Evolutionary conservation across 2,888 invertebrate species (phyloP).

Genomic region (Melipona beecheii): DNA sequence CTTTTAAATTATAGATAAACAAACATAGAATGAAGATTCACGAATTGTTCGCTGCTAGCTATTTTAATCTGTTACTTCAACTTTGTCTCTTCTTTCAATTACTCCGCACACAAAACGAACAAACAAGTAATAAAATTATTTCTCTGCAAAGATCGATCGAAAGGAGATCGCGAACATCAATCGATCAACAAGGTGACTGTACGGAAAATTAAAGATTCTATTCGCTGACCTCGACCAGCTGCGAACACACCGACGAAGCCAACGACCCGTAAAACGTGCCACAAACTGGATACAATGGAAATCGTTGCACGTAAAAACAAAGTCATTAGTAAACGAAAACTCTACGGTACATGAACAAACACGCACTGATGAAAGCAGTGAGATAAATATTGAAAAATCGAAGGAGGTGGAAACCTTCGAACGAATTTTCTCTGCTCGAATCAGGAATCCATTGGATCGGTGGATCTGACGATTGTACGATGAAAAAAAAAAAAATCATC

Average conservation of each 20-base stretch:
- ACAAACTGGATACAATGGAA: background rate
- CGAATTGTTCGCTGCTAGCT: background rate
- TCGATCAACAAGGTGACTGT: background rate
- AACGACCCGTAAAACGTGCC: background rate
- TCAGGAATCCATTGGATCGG: background rate
- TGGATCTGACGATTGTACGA: slow-evolving; percentile 24
- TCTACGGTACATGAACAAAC: too few species aligned
- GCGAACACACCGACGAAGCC: background rate
- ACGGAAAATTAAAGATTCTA: background rate
- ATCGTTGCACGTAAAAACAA: background rate
- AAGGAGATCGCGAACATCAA: background rate
- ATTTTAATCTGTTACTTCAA: background rate
- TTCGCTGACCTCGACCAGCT: background rate
- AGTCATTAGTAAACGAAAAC: too few species aligned
- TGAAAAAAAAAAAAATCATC: background rate
- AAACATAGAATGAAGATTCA: background rate
- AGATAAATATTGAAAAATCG: background rate
- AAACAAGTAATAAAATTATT: background rate
- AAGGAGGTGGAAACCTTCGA: background rate
- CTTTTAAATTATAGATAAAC: background rate
- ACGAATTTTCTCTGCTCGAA: slow-evolving; percentile 1
- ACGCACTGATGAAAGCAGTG: background rate
- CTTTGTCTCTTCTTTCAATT: background rate
- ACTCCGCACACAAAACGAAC: background rate
- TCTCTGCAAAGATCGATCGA: too few species aligned